Conservation (phyloP, 2,888 invertebrate species). For the Carcina quercana region DNA sequence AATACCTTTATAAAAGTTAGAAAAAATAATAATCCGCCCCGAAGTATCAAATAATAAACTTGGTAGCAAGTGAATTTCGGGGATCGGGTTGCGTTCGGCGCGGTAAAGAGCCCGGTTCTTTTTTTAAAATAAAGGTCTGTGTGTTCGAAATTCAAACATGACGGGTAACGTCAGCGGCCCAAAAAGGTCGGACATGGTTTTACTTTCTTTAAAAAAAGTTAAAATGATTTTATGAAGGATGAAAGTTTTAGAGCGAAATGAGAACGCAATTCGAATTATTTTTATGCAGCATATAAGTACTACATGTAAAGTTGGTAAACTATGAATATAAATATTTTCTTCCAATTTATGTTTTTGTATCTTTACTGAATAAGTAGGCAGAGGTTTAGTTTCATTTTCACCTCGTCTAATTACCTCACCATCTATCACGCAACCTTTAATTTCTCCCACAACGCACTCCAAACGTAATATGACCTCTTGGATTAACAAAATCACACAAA, state of each 20-base stretch:
- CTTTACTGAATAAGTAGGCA: no score
- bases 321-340: no score
- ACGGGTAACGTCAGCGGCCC: constrained; percentile 57
- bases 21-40: constrained; percentile 55
- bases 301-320: no score
- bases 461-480: constrained; percentile 25
- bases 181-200: constrained; percentile 45
- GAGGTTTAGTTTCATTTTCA: no score
- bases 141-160: constrained; percentile 64
- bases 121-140: constrained; percentile 38
- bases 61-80: constrained; percentile 72
- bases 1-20: constrained; percentile 39
- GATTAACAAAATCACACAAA: constrained; percentile 56
- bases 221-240: no score
- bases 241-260: no score
- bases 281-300: no score
- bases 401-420: no score
- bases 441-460: neutral
- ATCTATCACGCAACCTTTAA: constrained; percentile 17
- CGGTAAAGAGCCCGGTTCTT: constrained; percentile 36
- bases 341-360: no score
- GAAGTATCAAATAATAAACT: constrained; percentile 73
- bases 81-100: constrained; percentile 60
- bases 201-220: constrained; percentile 37
- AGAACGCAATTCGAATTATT: no score